phyloP scores from a whole-genome alignment of 2,888 invertebrate genomes.

The Sminthurinus aureus region DNA sequence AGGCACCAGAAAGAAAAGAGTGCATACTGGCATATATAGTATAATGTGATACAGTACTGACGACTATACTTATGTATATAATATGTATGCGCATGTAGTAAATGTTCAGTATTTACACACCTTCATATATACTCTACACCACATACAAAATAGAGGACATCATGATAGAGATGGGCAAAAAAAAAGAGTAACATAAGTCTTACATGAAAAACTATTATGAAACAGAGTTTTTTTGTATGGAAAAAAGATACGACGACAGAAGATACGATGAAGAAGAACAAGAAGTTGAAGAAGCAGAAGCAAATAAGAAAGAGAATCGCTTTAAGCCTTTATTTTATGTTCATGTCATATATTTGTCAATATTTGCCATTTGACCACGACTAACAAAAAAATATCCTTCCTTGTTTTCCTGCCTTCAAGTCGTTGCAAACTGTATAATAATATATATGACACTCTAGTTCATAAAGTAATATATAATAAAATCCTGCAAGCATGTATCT shows the following conservation, averaged over 20 bases:
- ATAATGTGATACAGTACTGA: too few relatives aligned
- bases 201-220: background rate
- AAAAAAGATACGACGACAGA: too few relatives aligned
- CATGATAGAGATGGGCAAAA: background rate
- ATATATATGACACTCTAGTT: too few relatives aligned
- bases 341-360: constrained; percentile 27
- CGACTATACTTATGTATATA: background rate
- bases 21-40: background rate
- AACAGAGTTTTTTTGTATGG: background rate
- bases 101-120: background rate
- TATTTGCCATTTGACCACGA: constrained; percentile 34
- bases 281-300: background rate
- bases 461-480: too few relatives aligned
- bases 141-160: background rate
- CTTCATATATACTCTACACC: background rate
- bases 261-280: too few relatives aligned
- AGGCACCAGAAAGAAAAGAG: background rate
- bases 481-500: too few relatives aligned
- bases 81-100: background rate
- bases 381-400: constrained; percentile 3
- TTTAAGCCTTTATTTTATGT: constrained; percentile 12
- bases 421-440: background rate
- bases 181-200: background rate
- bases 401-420: constrained; percentile 11
- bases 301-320: constrained; percentile 3